Evolutionary conservation across 2,113 vertebrate genomes (phyloP), one percentile per base, ranked within the genome.

Genomic region (Hypanus sabinus): DNA sequence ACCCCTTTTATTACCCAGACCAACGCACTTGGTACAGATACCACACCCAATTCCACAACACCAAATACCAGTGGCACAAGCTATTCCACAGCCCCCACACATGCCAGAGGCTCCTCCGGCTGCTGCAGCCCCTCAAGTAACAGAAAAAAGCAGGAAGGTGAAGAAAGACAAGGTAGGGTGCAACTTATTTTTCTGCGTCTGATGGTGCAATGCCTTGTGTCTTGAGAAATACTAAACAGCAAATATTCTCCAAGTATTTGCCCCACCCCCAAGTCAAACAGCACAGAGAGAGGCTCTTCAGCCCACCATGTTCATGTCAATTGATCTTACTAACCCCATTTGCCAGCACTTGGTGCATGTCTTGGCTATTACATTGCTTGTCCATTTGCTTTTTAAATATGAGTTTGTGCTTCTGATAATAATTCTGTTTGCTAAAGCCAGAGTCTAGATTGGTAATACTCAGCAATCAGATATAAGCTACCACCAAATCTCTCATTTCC

Each of bases 161-260:
- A 98, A 98, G 95, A 99, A 98, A 94, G 98, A 99, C 0, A 99
- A 99, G 97, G 99, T 99, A 94, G 79, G 95, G 93, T 24, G n/a
- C 5, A 22, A 46, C 36, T 30, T 24, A 57, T 36, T 83, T 93
- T 6, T 75, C 92, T 33, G 3, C 2, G 27, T 62, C 27, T 33
- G 57, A 33, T 9, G 36, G 38, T 27, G 5, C 24, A 65, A 33
- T 7, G 27, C 27, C 1, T 65, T 10, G 27, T 16, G 85, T n/a
- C 27, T 18, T 5, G 55, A 73, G 55, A 87, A 87, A 14, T 87
- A 30, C 27, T 87, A 10, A 10, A 27, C 18, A 30, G 30, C 27
- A 62, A 24, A 62, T 87, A 14, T 87, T 87, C 57, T 30, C 20
- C 3, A 65, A 11, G 62, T 65, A 9, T 65, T 73, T 73, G 4